These are phyloP conservation scores for Drosophila nigricruria DNA, from an alignment of 2,888 invertebrate species.

Conservation along the genomic window DNA sequence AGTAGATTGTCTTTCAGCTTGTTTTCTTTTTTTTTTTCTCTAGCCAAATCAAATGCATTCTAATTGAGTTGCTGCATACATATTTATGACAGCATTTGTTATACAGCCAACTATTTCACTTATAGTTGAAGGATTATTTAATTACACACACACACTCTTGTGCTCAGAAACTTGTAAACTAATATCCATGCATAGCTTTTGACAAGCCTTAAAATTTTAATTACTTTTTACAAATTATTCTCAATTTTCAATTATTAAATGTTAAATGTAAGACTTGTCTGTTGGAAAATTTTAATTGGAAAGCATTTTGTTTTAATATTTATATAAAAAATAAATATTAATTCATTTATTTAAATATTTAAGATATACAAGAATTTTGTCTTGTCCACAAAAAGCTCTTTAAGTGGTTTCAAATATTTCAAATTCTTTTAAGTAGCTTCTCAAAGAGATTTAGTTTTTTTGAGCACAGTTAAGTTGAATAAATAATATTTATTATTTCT, in stretches of 20 bases:
- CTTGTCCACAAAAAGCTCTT: background rate
- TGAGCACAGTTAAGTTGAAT: background rate
- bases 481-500: too few species aligned
- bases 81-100: slow-evolving; percentile 25
- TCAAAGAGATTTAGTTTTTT: background rate
- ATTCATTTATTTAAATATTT: background rate
- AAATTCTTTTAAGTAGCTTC: background rate
- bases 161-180: background rate
- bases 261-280: background rate
- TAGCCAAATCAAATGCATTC: slow-evolving; percentile 43
- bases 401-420: background rate
- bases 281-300: background rate
- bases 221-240: background rate
- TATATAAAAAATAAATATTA: background rate
- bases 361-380: background rate
- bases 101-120: too few species aligned
- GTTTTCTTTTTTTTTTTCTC: background rate
- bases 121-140: slow-evolving; percentile 8
- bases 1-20: slow-evolving; percentile 9
- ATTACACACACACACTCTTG: background rate
- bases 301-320: background rate
- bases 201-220: background rate
- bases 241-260: background rate
- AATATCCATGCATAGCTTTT: background rate
- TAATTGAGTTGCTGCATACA: slow-evolving; percentile 50